phyloP scores from a whole-genome alignment of 2,888 invertebrate genomes.

The Cyaniris semiargus region DNA sequence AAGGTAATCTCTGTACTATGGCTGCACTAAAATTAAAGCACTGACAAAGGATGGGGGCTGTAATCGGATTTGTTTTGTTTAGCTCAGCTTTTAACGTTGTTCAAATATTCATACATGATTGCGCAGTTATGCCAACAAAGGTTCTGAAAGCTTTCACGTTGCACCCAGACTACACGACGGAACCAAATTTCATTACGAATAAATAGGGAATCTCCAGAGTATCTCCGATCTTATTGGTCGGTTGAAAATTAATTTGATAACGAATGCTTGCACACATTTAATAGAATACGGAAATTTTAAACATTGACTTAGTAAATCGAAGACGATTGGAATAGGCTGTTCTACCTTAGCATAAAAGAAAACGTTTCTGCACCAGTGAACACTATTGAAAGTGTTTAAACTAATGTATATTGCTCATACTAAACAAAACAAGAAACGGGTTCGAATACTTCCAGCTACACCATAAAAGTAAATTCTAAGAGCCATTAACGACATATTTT shows the following conservation, averaged over 20 bases:
- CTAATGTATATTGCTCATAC: background rate
- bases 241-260: background rate
- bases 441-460: background rate
- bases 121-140: slow-evolving; percentile 30
- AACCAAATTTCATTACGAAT: slow-evolving; percentile 24
- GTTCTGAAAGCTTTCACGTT: slow-evolving; percentile 21
- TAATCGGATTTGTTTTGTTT: slow-evolving; percentile 30
- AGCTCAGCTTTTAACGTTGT: slow-evolving; percentile 30
- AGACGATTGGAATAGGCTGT: background rate
- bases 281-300: background rate
- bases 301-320: background rate
- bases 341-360: background rate
- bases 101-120: slow-evolving; percentile 30
- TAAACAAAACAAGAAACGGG: background rate
- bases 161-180: slow-evolving; percentile 13
- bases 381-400: background rate
- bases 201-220: background rate
- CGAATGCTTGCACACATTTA: background rate
- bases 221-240: background rate
- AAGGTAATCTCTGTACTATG: background rate
- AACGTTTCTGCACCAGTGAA: background rate
- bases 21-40: slow-evolving; percentile 21
- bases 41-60: slow-evolving; percentile 27
- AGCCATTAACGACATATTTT: slow-evolving; percentile 7
- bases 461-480: slow-evolving; percentile 6